phyloP scores from a whole-genome alignment of 2,113 vertebrate species.

The Cyprinodon variegatus region DNA sequence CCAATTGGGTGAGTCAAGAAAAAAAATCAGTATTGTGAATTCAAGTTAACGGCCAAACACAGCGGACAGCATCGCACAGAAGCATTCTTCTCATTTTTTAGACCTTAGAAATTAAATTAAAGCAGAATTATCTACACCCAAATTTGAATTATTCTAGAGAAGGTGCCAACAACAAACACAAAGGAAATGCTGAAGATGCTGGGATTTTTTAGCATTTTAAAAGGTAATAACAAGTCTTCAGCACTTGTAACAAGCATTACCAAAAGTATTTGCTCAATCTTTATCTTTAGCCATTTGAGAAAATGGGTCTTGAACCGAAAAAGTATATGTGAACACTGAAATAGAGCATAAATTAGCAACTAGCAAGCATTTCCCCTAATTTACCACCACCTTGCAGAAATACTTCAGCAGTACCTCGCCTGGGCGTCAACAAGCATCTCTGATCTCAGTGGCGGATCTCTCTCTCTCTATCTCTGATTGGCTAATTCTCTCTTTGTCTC shows the following conservation, averaged over 20 bases:
- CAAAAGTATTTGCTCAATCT: slow-evolving; percentile 66
- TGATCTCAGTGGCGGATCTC: slow-evolving; percentile 33
- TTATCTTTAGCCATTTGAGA: slow-evolving; percentile 27
- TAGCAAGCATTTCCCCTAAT: slow-evolving; percentile 38
- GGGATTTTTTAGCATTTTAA: slow-evolving; percentile 28
- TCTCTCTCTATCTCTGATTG: slow-evolving; percentile 50
- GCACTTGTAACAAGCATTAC: slow-evolving; percentile 47
- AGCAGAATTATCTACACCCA: slow-evolving; percentile 22
- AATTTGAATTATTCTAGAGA: slow-evolving; percentile 21
- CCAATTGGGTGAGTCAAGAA: slow-evolving; percentile 19
- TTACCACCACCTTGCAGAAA: slow-evolving; percentile 69
- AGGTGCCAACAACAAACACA: slow-evolving; percentile 68
- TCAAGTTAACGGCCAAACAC: slow-evolving; percentile 22
- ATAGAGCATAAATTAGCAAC: slow-evolving; percentile 32
- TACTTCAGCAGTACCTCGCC: slow-evolving; percentile 37
- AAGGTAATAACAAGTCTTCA: slow-evolving; percentile 37
- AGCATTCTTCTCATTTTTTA: background rate
- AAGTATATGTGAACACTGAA: slow-evolving; percentile 37
- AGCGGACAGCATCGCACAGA: slow-evolving; percentile 8
- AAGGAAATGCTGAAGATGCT: slow-evolving; percentile 35
- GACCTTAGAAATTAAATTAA: background rate
- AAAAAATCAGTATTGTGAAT: slow-evolving; percentile 55
- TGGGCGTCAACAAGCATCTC: slow-evolving; percentile 47
- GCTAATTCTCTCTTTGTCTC: slow-evolving; percentile 50
- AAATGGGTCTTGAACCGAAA: slow-evolving; percentile 23